A percentile compares a stretch with the other conserved stretches of the same genome.
Conservation (phyloP, 2,113 vertebrate species). For the Urocynchramus pylzowi region DNA sequence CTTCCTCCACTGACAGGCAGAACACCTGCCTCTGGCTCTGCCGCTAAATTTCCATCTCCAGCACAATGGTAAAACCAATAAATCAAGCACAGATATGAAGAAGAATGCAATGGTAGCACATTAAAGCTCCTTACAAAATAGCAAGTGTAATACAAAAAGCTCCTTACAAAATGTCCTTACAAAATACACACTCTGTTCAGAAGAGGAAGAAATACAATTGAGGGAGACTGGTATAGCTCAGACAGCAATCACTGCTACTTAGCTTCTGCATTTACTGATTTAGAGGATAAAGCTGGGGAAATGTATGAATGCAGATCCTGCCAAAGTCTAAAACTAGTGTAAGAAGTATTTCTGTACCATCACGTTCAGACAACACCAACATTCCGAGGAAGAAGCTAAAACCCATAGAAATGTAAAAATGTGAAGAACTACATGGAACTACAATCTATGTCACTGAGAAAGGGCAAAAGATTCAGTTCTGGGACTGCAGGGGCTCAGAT, state of each 20-base stretch:
- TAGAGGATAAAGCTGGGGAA: not conserved
- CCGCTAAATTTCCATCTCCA: not conserved
- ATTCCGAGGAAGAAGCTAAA: slow-evolving; percentile 7
- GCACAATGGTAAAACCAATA: not conserved
- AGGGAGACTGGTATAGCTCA: not conserved
- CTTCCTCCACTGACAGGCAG: not conserved
- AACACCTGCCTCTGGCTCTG: not conserved
- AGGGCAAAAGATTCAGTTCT: slow-evolving; percentile 15
- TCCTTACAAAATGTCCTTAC: too few species aligned
- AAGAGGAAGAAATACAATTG: not conserved
- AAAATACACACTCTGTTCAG: not conserved
- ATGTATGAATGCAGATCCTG: not conserved
- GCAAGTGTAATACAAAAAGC: too few species aligned
- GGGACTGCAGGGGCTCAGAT: slow-evolving; percentile 51
- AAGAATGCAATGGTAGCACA: not conserved
- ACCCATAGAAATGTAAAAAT: not conserved
- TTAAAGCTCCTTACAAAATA: not conserved
- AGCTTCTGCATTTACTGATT: not conserved
- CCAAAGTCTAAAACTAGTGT: not conserved
- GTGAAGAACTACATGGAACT: slow-evolving; percentile 1
- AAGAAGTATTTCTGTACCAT: not conserved
- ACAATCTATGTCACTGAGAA: slow-evolving; percentile 5
- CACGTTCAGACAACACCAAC: not conserved
- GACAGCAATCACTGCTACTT: not conserved
- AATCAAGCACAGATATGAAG: rapidly evolving